Percentiles rank a stretch among this genome's conserved stretches.
These are phyloP conservation scores for Poeciliopsis retropinna DNA, from an alignment of 2,113 vertebrate species.

Conservation along the genomic window DNA sequence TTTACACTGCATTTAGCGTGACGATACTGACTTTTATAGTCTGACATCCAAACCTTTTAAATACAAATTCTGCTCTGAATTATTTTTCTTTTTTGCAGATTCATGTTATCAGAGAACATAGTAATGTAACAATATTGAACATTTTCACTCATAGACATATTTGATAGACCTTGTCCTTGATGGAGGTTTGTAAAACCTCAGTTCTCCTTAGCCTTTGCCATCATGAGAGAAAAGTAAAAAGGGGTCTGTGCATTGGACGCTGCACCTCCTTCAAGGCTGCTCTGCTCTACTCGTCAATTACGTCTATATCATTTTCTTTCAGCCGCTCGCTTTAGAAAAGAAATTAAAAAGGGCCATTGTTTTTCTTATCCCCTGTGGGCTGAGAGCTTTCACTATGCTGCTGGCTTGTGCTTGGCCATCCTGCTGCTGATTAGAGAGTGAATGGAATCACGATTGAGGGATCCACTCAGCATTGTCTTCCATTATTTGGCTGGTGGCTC, in stretches of 20 bases:
- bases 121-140: conserved; percentile 3
- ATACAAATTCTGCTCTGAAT: neutral
- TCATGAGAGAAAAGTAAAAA: conserved; percentile 42
- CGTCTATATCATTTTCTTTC: conserved; percentile 75
- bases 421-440: conserved; percentile 67
- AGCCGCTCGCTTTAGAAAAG: conserved; percentile 63
- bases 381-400: conserved; percentile 72
- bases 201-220: neutral
- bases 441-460: conserved; percentile 70
- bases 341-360: conserved; percentile 77
- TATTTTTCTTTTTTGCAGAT: no score
- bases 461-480: conserved; percentile 68
- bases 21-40: neutral
- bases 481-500: conserved; percentile 67
- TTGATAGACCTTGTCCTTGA: neutral
- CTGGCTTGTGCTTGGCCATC: conserved; percentile 51
- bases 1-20: neutral
- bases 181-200: neutral
- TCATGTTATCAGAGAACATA: neutral
- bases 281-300: conserved; percentile 74
- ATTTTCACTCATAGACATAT: conserved; percentile 40
- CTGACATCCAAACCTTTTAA: neutral
- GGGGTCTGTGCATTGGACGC: conserved; percentile 43
- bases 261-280: conserved; percentile 62
- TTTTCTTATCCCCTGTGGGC: conserved; percentile 75